Conservation (phyloP, 2,888 invertebrate genomes). For the Parnassius apollo region DNA sequence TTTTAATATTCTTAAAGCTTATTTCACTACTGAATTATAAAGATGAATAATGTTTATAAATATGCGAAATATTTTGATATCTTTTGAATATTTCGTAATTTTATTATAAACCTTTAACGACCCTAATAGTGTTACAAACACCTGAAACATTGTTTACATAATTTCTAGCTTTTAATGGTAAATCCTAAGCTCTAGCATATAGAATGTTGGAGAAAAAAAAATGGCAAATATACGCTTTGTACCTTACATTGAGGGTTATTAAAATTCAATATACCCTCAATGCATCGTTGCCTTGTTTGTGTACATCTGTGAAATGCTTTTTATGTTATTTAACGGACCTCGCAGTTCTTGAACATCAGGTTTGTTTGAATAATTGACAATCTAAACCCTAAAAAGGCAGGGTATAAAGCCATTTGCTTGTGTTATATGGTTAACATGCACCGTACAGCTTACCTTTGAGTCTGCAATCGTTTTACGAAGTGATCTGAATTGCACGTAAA, state of each 20-base stretch:
- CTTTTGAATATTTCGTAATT: too few relatives aligned
- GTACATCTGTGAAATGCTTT: constrained; percentile 11
- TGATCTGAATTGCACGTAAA: constrained; percentile 9
- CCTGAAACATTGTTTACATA: too few relatives aligned
- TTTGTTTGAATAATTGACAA: constrained; percentile 9
- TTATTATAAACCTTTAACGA: background rate
- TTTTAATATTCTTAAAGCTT: too few relatives aligned
- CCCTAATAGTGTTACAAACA: background rate
- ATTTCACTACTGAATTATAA: too few relatives aligned
- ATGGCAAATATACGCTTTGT: too few relatives aligned
- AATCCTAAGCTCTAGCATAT: too few relatives aligned
- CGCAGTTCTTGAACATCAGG: constrained; percentile 8
- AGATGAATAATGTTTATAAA: too few relatives aligned
- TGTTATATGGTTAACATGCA: constrained; percentile 11
- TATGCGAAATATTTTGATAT: too few relatives aligned
- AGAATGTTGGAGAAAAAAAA: too few relatives aligned
- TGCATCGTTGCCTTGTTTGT: constrained; percentile 12
- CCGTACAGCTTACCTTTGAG: constrained; percentile 4
- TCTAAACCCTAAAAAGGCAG: background rate
- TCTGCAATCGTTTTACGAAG: constrained; percentile 4
- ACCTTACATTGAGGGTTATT: background rate
- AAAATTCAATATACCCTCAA: constrained; percentile 4
- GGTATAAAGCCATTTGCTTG: constrained; percentile 8
- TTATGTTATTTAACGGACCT: constrained; percentile 10
- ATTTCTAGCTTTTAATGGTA: too few relatives aligned